These are phyloP conservation scores for Torymus texanus DNA, from an alignment of 2,888 invertebrate genomes.

Conservation along the genomic window DNA sequence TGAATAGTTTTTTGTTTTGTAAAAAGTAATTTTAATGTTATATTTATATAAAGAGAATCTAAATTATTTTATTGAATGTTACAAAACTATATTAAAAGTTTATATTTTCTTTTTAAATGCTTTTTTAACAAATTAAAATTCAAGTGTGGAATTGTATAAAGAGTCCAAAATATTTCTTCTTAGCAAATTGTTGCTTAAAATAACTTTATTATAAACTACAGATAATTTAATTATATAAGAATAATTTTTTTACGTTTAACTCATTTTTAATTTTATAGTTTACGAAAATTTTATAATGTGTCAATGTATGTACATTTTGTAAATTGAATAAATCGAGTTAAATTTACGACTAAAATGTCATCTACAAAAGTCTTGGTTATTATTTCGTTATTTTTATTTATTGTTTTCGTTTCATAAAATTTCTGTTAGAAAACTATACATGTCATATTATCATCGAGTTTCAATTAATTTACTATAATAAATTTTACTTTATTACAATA, in stretches of 20 bases:
- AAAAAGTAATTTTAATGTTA: not conserved
- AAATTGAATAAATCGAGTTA: constrained; percentile 54
- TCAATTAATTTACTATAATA: no score
- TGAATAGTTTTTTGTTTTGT: no score
- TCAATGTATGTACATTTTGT: constrained; percentile 56
- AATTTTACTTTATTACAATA: no score
- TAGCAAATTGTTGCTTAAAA: constrained; percentile 13
- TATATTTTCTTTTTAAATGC: constrained; percentile 18
- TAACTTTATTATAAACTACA: constrained; percentile 36
- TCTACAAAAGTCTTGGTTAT: no score
- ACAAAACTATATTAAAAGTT: constrained; percentile 25
- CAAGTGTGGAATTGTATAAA: constrained; percentile 30
- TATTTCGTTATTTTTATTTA: no score
- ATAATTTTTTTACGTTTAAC: constrained; percentile 36
- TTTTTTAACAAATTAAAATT: constrained; percentile 52
- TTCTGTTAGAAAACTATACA: no score
- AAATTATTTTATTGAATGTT: constrained; percentile 18
- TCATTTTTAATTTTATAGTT: constrained; percentile 49
- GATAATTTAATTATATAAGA: constrained; percentile 37
- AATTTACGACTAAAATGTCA: constrained; percentile 22
- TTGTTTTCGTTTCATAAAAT: no score
- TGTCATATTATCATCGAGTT: no score
- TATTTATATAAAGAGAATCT: not conserved
- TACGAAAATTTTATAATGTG: constrained; percentile 47
- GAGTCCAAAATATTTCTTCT: constrained; percentile 48